Evolutionary conservation across 2,888 invertebrate genomes (phyloP).

Genomic region (Parnassius orleans): DNA sequence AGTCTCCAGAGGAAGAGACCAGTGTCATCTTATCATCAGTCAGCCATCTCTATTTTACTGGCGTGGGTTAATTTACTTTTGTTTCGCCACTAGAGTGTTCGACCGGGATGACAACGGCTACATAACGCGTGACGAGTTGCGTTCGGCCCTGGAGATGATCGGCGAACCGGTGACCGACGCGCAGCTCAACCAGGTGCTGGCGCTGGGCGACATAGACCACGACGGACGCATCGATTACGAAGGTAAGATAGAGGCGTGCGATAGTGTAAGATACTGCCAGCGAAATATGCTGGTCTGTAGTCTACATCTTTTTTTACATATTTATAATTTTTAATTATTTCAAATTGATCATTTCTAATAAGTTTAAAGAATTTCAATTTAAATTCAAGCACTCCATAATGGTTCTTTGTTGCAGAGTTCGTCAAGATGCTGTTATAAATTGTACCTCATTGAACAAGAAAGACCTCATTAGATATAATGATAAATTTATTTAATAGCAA

Average conservation of each 20-base stretch:
- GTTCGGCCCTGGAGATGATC: conserved; percentile 90
- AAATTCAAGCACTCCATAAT: no score
- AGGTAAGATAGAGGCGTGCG: conserved; percentile 70
- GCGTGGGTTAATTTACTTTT: no score
- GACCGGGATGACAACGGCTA: conserved; percentile 95
- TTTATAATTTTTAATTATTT: no score
- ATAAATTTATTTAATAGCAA: conserved; percentile 34
- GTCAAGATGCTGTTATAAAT: conserved; percentile 80
- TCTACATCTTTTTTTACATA: no score
- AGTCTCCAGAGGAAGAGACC: no score
- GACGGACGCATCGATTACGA: conserved; percentile 91
- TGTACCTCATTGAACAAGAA: conserved; percentile 43
- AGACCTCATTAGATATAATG: conserved; percentile 65
- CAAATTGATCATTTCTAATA: no score
- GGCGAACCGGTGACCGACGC: conserved; percentile 88
- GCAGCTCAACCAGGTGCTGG: conserved; percentile 87
- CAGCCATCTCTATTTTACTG: no score
- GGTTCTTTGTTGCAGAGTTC: conserved; percentile 74
- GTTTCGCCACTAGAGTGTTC: conserved; percentile 83
- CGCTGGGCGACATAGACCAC: conserved; percentile 88
- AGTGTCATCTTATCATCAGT: no score
- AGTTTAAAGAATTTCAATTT: no score
- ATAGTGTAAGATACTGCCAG: no score
- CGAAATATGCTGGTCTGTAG: no score
- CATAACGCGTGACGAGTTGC: conserved; percentile 90